Percentiles rank a stretch among this genome's conserved stretches.
Evolutionary conservation across 2,888 invertebrate species (phyloP).

Genomic region (Leptinotarsa peninsularis): DNA sequence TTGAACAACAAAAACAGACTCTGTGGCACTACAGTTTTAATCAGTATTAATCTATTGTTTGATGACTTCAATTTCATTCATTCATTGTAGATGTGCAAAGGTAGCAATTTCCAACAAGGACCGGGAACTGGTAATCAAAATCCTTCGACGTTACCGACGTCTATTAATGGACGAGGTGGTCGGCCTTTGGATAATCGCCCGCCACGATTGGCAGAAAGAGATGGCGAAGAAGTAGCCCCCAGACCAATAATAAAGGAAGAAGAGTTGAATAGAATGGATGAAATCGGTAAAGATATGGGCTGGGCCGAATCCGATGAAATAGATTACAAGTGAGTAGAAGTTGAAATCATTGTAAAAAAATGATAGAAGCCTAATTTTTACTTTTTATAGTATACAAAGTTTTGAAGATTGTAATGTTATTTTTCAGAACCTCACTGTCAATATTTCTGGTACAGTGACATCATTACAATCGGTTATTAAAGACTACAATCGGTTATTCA

Average conservation of each 20-base stretch:
- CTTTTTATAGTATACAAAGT: too few species aligned
- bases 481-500: too few species aligned
- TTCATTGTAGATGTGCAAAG: conserved; percentile 58
- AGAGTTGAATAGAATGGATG: conserved; percentile 91
- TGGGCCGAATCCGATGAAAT: conserved; percentile 95
- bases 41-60: background rate
- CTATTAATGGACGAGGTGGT: conserved; percentile 62
- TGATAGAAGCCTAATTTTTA: background rate
- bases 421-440: too few species aligned
- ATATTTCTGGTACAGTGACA: too few species aligned
- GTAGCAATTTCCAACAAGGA: conserved; percentile 57
- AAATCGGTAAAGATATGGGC: conserved; percentile 88
- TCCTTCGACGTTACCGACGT: conserved; percentile 42
- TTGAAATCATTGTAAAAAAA: background rate
- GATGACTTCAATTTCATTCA: conserved; percentile 22
- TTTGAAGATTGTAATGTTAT: too few species aligned
- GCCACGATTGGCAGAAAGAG: conserved; percentile 61
- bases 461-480: too few species aligned
- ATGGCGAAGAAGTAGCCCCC: conserved; percentile 70
- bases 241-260: conserved; percentile 93
- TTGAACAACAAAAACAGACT: too few species aligned
- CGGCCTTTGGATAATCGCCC: conserved; percentile 57
- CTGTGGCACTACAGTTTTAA: too few species aligned
- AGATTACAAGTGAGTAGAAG: conserved; percentile 80
- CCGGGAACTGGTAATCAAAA: conserved; percentile 44